Percentiles rank a stretch among this genome's conserved stretches.
Evolutionary conservation across 2,888 invertebrate genomes (phyloP).

Genomic region (Petrolisthes cinctipes): DNA sequence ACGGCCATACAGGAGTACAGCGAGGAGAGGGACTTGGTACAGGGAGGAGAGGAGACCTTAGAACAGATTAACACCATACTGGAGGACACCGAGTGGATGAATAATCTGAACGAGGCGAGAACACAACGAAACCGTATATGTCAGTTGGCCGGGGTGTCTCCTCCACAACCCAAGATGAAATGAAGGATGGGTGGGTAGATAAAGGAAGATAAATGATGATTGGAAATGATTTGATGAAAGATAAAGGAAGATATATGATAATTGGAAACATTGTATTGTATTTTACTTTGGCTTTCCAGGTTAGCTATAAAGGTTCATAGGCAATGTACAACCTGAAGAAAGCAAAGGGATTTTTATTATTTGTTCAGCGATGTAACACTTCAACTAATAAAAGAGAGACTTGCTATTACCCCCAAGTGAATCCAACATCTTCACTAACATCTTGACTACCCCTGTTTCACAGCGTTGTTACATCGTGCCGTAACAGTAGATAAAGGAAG

Average conservation of each 20-base stretch:
- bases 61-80: constrained; percentile 53
- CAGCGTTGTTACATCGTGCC: too few species aligned
- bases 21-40: constrained; percentile 59
- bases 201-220: constrained; percentile 9
- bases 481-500: too few species aligned
- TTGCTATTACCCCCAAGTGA: too few species aligned
- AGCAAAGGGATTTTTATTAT: too few species aligned
- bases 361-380: too few species aligned
- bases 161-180: constrained; percentile 54
- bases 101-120: constrained; percentile 50
- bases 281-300: too few species aligned
- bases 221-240: neutral
- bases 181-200: constrained; percentile 1
- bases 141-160: constrained; percentile 40
- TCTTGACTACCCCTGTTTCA: too few species aligned
- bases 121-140: constrained; percentile 58
- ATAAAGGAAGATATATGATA: neutral
- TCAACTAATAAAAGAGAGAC: too few species aligned
- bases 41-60: constrained; percentile 55
- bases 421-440: too few species aligned
- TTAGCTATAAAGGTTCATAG: too few species aligned
- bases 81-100: constrained; percentile 64
- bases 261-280: neutral
- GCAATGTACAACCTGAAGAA: too few species aligned
- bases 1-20: constrained; percentile 64